phyloP scores from a whole-genome alignment of 2,113 vertebrate genomes.

The Siphamia tubifer region DNA sequence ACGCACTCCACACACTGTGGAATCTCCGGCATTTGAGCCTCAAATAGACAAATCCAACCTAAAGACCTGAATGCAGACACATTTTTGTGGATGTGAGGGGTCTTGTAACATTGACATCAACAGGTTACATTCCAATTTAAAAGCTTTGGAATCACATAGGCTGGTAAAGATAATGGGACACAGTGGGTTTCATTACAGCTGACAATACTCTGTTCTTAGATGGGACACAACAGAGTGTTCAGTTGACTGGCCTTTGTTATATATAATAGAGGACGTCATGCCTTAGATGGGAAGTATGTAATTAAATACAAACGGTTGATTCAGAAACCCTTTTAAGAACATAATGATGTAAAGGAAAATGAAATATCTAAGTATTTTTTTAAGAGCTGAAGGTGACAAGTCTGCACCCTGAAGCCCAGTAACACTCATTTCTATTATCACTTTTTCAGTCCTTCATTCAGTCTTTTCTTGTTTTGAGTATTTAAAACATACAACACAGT shows the following conservation, averaged over 20 bases:
- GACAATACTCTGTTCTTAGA: slow-evolving; percentile 16
- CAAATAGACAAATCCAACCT: slow-evolving; percentile 20
- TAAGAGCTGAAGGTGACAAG: too few species aligned
- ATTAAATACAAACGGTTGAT: background rate
- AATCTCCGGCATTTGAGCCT: slow-evolving; percentile 57
- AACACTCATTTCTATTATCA: too few species aligned
- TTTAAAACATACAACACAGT: too few species aligned
- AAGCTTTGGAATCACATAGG: background rate
- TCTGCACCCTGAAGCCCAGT: too few species aligned
- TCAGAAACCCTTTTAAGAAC: background rate
- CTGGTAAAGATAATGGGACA: background rate
- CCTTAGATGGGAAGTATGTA: background rate
- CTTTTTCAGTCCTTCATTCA: too few species aligned
- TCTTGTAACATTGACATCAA: background rate
- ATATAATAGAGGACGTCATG: background rate
- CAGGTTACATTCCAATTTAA: background rate
- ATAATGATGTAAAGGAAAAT: too few species aligned
- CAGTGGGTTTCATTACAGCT: slow-evolving; percentile 15
- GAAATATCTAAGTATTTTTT: too few species aligned
- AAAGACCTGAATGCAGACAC: slow-evolving; percentile 2
- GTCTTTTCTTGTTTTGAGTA: too few species aligned
- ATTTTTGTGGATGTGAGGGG: background rate
- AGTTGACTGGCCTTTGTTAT: slow-evolving; percentile 2
- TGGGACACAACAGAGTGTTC: slow-evolving; percentile 9
- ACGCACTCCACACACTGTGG: slow-evolving; percentile 49